phyloP scores from a whole-genome alignment of 2,888 invertebrate species.

The Aphidoletes aphidimyza region DNA sequence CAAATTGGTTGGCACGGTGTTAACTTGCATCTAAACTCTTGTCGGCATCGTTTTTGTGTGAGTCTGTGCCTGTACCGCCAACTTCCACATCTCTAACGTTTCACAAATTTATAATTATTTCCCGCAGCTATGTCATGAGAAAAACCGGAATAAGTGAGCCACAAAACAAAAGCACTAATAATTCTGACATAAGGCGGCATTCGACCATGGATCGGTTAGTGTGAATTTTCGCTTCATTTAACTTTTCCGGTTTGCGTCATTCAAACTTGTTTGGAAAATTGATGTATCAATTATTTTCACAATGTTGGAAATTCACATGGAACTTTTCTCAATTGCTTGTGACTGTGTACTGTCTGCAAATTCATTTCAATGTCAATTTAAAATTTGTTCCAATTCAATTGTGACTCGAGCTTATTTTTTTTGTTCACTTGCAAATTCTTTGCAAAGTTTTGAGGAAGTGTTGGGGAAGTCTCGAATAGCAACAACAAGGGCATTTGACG shows the following conservation, averaged over 20 bases:
- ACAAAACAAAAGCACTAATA: neutral
- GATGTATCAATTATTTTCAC: slow-evolving; percentile 20
- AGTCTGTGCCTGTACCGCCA: no score
- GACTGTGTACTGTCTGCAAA: neutral
- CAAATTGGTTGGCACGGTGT: slow-evolving; percentile 6
- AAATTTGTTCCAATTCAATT: neutral
- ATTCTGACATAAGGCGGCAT: neutral
- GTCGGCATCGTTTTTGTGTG: neutral
- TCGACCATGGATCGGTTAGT: neutral
- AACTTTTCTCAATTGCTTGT: neutral
- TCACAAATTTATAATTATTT: slow-evolving; percentile 8
- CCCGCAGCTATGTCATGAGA: neutral
- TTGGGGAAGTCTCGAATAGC: no score
- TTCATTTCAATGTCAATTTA: neutral
- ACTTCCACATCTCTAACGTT: neutral
- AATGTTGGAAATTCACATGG: no score
- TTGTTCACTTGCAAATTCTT: no score
- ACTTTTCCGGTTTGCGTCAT: neutral
- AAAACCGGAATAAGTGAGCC: neutral
- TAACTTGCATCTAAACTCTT: slow-evolving; percentile 12
- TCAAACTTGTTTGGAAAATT: neutral
- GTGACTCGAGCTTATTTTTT: no score
- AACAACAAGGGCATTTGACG: no score
- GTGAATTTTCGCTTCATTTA: neutral
- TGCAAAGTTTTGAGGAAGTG: no score